Evolutionary conservation across 1,140 invertebrate species (phyloP).

Genomic region (Phortica variegata): DNA sequence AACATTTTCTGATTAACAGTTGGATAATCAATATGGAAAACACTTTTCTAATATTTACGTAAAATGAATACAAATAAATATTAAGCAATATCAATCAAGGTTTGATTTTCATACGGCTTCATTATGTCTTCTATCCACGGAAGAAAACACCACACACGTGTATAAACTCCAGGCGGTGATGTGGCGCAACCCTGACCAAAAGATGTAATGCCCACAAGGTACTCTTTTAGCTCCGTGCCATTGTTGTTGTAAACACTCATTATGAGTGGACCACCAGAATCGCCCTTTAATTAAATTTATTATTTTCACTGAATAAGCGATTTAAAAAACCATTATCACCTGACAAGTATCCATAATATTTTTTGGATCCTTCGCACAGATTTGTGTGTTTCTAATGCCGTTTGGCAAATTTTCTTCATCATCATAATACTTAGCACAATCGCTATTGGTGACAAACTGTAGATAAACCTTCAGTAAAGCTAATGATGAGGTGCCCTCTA

Average conservation of each 20-base stretch:
- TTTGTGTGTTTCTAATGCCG: constrained; percentile 61
- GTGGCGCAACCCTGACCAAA: constrained; percentile 78
- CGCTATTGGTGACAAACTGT: neutral
- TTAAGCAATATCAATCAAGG: too few relatives aligned
- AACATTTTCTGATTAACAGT: too few relatives aligned
- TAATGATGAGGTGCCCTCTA: neutral
- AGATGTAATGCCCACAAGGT: constrained; percentile 70
- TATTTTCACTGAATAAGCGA: too few relatives aligned
- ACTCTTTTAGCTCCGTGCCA: constrained; percentile 65
- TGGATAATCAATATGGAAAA: too few relatives aligned
- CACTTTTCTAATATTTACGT: too few relatives aligned
- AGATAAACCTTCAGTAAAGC: constrained; percentile 4
- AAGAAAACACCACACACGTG: constrained; percentile 61
- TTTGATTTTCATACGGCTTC: too few relatives aligned
- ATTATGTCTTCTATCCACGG: constrained; percentile 67
- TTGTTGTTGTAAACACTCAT: constrained; percentile 64
- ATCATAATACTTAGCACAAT: neutral
- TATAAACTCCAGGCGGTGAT: constrained; percentile 70
- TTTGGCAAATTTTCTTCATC: neutral
- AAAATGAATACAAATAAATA: too few relatives aligned
- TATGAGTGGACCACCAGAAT: too few relatives aligned
- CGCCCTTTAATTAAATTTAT: too few relatives aligned
- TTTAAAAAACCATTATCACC: too few relatives aligned
- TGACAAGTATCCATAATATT: too few relatives aligned
- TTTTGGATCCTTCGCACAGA: too few relatives aligned